Evolutionary conservation across 2,113 vertebrate genomes (phyloP).

Genomic region (Trogon melanurus): DNA sequence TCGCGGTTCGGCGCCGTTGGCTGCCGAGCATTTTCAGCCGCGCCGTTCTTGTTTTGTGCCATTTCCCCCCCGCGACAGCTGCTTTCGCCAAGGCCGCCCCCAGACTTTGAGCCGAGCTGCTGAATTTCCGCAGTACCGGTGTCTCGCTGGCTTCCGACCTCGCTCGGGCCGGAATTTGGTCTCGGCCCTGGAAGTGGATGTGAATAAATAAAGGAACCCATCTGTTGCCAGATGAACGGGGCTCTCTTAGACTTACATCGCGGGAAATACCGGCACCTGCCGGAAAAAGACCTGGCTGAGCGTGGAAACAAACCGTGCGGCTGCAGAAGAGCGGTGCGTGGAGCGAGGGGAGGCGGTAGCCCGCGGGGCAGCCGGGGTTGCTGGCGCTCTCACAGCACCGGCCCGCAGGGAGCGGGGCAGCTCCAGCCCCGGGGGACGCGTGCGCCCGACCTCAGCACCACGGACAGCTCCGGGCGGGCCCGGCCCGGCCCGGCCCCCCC

Average conservation of each 20-base stretch:
- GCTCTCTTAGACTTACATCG: background rate
- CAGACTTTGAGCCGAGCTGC: background rate
- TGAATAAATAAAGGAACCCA: background rate
- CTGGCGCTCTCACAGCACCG: background rate
- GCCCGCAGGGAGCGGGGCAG: background rate
- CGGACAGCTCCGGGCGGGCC: background rate
- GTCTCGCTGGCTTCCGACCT: background rate
- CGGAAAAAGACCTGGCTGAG: background rate
- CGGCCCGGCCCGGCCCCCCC: background rate
- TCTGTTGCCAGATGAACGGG: background rate
- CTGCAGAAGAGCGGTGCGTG: background rate
- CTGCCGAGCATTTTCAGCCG: background rate
- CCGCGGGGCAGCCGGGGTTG: background rate
- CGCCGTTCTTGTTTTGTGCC: background rate
- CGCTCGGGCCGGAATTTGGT: background rate
- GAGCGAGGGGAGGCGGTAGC: background rate
- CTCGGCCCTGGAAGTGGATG: background rate
- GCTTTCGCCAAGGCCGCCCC: background rate
- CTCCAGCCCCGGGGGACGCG: too few relatives aligned
- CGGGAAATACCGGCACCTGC: background rate
- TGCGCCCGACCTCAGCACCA: background rate
- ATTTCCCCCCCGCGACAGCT: background rate
- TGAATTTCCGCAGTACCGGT: background rate
- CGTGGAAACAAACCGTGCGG: background rate
- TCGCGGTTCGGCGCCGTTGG: background rate